A percentile compares a stretch with the other conserved stretches of the same genome.
phyloP scores from a whole-genome alignment of 2,797 vertebrate genomes.

The Fratercula arctica region DNA sequence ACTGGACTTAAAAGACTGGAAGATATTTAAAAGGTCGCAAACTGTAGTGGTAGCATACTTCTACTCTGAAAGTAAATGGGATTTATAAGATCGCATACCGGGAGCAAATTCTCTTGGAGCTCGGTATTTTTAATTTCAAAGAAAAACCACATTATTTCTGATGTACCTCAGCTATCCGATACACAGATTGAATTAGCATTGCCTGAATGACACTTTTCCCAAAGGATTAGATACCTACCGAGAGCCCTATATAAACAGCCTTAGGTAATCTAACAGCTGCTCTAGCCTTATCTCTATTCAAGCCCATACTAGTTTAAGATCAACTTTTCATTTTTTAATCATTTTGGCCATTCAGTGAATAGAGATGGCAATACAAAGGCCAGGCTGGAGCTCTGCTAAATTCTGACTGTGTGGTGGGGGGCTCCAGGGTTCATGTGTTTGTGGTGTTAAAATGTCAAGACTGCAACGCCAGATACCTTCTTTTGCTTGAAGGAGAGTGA shows the following conservation, averaged over 20 bases:
- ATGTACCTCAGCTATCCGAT: background rate
- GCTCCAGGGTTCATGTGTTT: background rate
- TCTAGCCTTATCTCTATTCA: conserved; percentile 10
- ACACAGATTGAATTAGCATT: conserved; percentile 15
- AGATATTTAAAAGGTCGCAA: background rate
- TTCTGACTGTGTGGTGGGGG: background rate
- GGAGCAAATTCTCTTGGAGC: background rate
- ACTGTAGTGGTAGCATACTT: background rate
- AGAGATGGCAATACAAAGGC: background rate
- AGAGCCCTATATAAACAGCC: conserved; percentile 2
- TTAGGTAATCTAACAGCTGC: conserved; percentile 9
- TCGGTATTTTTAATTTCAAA: conserved; percentile 33
- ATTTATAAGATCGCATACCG: background rate
- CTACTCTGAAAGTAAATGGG: background rate
- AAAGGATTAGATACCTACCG: background rate
- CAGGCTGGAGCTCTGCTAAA: background rate
- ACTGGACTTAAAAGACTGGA: background rate
- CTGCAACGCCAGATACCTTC: background rate
- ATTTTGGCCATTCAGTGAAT: background rate
- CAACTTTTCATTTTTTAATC: background rate
- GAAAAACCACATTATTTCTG: background rate
- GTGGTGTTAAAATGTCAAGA: background rate
- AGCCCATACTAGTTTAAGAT: background rate
- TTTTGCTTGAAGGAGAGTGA: background rate
- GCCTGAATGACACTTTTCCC: background rate